Percentiles rank a stretch among this genome's conserved stretches.
Evolutionary conservation across 1,140 invertebrate species (phyloP).

Genomic region (Lepidurus arcticus): DNA sequence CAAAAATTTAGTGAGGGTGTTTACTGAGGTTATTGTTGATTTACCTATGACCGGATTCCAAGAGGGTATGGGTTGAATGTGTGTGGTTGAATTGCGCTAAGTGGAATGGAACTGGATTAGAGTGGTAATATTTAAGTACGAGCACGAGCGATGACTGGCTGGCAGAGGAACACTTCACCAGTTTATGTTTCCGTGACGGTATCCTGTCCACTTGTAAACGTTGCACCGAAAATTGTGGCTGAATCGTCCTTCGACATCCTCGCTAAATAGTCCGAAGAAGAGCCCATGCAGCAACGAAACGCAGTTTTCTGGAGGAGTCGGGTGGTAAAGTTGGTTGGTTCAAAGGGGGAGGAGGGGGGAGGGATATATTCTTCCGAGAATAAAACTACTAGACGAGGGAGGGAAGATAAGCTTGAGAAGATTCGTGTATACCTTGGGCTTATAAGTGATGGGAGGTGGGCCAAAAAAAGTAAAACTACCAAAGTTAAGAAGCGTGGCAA

Average conservation of each 20-base stretch:
- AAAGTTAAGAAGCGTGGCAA: neutral
- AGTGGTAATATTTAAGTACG: neutral
- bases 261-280: slow-evolving; percentile 9
- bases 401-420: neutral
- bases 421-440: neutral
- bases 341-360: neutral
- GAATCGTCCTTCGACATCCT: slow-evolving; percentile 12
- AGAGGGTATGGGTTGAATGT: too few species aligned
- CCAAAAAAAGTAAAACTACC: neutral
- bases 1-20: too few species aligned
- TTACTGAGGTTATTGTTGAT: too few species aligned
- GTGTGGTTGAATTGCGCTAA: too few species aligned
- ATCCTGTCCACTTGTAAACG: slow-evolving; percentile 4
- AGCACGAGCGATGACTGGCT: neutral
- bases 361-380: neutral
- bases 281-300: neutral
- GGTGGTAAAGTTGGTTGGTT: neutral
- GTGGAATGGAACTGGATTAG: too few species aligned
- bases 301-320: neutral
- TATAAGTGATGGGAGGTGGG: neutral
- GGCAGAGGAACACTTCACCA: neutral
- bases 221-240: slow-evolving; percentile 12
- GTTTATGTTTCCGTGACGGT: neutral
- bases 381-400: too few species aligned
- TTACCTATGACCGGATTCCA: too few species aligned